Evolutionary conservation across 2,113 vertebrate genomes (phyloP), one percentile per base, ranked within the genome.

Genomic region (Chaenogobius annularis): DNA sequence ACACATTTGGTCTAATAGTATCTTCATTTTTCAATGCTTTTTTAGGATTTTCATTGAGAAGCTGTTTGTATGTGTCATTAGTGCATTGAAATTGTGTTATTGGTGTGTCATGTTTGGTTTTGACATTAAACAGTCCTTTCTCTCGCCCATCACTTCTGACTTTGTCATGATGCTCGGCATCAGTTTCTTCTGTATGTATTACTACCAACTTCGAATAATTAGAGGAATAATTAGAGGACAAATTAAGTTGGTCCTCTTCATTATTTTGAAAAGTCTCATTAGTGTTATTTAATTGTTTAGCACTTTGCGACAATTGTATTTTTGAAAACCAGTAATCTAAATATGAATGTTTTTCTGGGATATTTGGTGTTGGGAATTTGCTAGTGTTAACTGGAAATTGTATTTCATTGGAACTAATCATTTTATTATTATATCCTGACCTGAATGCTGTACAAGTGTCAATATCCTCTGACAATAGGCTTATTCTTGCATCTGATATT

Each of bases 291-390:
- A 17, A 35, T 54, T 46, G 66, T 54, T 43, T 3, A n/a, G 5
- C 8, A 20, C 20, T 8, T 20, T 13, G 12, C 65, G 23, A 31
- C 13, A 66, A 26, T 40, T 66, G 7, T 2, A 79, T 47, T 1
- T 70, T 85, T 5, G 68, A 83, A 81, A 84, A 84, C 78, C 81
- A 89, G 69, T 83, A 85, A 69, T 74, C 63, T 69, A 89, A 13
- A 50, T 70, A 85, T 58, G 74, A 78, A 12, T 69, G 35, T 50
- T 3, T 40, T 5, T 5, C 67, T 46, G 71, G 17, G 0, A 23
- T 2, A 0, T 65, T 52, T 72, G 5, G 13, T 17, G 22, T 23
- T 20, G 7, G 0, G 7, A 1, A 0, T 63, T 68, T 7, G 23
- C 14, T 22, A 66, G 68, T 20, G 0, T n/a, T 11, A 23, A 55